phyloP scores from a whole-genome alignment of 2,888 invertebrate genomes.

The Hemaris fuciformis region DNA sequence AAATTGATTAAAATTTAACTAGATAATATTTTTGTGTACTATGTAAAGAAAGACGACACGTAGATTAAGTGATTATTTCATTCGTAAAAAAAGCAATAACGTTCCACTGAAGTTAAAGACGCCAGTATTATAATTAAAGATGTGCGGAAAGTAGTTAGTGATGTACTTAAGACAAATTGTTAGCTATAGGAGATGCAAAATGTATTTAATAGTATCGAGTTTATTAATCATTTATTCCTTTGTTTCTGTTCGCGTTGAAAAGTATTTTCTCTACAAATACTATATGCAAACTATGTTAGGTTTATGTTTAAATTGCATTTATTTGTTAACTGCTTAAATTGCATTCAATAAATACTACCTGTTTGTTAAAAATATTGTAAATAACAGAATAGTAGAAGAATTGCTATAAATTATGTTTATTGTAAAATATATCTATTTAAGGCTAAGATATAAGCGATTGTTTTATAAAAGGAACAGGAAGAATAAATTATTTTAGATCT shows the following conservation, averaged over 20 bases:
- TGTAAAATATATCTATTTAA: slow-evolving; percentile 64
- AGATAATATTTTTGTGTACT: slow-evolving; percentile 70
- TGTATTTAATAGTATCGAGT: slow-evolving; percentile 10
- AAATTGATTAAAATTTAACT: slow-evolving; percentile 54
- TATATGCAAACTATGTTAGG: neutral
- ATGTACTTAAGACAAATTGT: slow-evolving; percentile 40
- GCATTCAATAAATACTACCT: neutral
- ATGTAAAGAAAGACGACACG: slow-evolving; percentile 48
- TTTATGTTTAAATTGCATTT: neutral
- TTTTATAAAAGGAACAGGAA: slow-evolving; percentile 75
- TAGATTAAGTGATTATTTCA: slow-evolving; percentile 35
- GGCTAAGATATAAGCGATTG: slow-evolving; percentile 65
- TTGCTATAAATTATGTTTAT: slow-evolving; percentile 66
- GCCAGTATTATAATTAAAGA: slow-evolving; percentile 59
- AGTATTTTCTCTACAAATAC: neutral
- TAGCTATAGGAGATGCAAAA: slow-evolving; percentile 31
- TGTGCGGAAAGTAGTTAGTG: slow-evolving; percentile 44
- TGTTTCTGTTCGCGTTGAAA: neutral
- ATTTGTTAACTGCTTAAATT: slow-evolving; percentile 1
- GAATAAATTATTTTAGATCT: slow-evolving; percentile 80
- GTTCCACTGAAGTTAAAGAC: slow-evolving; percentile 57
- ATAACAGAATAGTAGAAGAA: slow-evolving; percentile 57
- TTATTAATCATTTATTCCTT: neutral
- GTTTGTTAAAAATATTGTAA: slow-evolving; percentile 36
- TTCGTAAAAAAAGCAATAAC: slow-evolving; percentile 70